phyloP scores from a whole-genome alignment of 2,888 invertebrate species.

The Fissipunctia ypsillon region DNA sequence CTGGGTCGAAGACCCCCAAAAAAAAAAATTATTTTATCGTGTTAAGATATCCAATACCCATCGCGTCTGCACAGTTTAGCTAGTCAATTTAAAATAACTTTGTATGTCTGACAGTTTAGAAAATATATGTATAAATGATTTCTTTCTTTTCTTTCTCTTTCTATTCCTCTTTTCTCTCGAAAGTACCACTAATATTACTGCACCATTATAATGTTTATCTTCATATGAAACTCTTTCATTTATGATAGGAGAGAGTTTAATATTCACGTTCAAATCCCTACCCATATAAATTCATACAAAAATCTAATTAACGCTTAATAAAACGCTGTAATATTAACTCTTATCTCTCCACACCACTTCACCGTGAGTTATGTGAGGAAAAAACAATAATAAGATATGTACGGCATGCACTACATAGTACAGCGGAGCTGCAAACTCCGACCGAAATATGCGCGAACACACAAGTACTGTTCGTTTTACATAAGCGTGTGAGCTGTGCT shows the following conservation, averaged over 20 bases:
- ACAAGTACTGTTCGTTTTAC: not conserved
- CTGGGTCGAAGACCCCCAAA: too few relatives aligned
- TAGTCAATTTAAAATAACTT: too few relatives aligned
- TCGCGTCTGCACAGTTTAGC: too few relatives aligned
- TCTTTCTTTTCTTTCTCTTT: too few relatives aligned
- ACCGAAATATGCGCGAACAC: conserved; percentile 51
- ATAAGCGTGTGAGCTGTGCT: not conserved
- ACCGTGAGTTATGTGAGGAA: conserved; percentile 41
- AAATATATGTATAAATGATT: too few relatives aligned
- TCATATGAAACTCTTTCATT: not conserved
- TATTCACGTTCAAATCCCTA: too few relatives aligned
- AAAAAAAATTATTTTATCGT: too few relatives aligned
- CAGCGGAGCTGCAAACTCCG: conserved; percentile 43
- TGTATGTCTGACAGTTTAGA: too few relatives aligned
- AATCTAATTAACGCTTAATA: conserved; percentile 54
- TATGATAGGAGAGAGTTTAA: not conserved
- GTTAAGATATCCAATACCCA: too few relatives aligned
- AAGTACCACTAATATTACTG: not conserved
- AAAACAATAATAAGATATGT: conserved; percentile 50
- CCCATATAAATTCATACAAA: too few relatives aligned
- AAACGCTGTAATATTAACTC: conserved; percentile 23
- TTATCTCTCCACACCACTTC: conserved; percentile 58
- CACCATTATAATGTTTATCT: not conserved
- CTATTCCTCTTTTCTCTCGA: not conserved
- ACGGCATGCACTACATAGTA: not conserved